Percentiles rank a stretch among this genome's conserved stretches.
These are phyloP conservation scores for Polyodon spathula DNA, from an alignment of 2,113 vertebrate species.

Conservation along the genomic window DNA sequence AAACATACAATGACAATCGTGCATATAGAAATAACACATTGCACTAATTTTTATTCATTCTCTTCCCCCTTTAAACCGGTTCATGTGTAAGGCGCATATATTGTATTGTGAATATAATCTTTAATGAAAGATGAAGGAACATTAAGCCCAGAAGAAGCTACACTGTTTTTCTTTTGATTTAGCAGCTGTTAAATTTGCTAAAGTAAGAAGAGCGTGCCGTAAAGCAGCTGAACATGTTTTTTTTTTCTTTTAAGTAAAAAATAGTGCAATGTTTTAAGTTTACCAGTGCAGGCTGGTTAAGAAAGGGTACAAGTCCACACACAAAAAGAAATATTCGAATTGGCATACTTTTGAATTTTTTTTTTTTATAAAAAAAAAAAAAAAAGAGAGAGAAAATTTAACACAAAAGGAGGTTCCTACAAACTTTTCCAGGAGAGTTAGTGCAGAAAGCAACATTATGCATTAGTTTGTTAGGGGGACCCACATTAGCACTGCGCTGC, in stretches of 20 bases:
- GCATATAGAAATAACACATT: slow-evolving; percentile 17
- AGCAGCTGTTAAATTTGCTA: slow-evolving; percentile 11
- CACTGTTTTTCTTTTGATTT: slow-evolving; percentile 21
- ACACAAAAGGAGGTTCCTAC: slow-evolving; percentile 47
- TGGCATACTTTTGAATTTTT: slow-evolving; percentile 48
- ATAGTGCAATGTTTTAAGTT: slow-evolving; percentile 48
- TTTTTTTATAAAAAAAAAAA: slow-evolving; percentile 35
- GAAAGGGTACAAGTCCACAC: slow-evolving; percentile 16
- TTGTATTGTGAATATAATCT: slow-evolving; percentile 21
- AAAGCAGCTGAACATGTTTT: slow-evolving; percentile 3
- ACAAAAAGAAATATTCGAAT: slow-evolving; percentile 30
- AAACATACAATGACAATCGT: slow-evolving; percentile 13
- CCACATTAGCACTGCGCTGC: slow-evolving; percentile 67
- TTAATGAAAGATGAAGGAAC: slow-evolving; percentile 6
- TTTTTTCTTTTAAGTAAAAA: slow-evolving; percentile 24
- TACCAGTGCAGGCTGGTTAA: slow-evolving; percentile 27
- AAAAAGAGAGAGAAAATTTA: slow-evolving; percentile 43
- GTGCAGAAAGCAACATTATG: slow-evolving; percentile 56
- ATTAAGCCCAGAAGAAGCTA: slow-evolving; percentile 9
- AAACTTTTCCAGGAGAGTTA: slow-evolving; percentile 62
- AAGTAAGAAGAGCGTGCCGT: slow-evolving; percentile 21
- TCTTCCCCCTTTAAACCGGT: slow-evolving; percentile 5
- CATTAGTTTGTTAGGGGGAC: slow-evolving; percentile 71
- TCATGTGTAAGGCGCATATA: slow-evolving; percentile 35
- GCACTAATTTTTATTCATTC: slow-evolving; percentile 3